Base-by-base conservation (phyloP, 2,888 invertebrate species). In the Lithophane leautieri region DNA sequence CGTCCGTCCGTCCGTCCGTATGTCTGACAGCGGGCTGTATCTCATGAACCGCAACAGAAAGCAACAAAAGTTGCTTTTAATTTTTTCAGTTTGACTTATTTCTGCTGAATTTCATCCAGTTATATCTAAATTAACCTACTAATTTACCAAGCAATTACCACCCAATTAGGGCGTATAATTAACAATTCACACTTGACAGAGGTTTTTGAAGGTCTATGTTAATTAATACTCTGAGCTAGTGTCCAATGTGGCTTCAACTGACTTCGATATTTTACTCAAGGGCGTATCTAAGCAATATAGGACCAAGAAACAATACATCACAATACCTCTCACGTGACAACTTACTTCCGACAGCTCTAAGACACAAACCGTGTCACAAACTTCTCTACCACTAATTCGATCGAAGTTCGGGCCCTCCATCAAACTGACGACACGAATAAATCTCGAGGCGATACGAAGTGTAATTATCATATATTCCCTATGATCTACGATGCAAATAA, bases 401-500 rank as follows among this genome's bases (percentile, higher is more conserved):
- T 77, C 62, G 44, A 79, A 86, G 42, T 80, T 69, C 19, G 14
- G 44, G 62, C 62, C 72, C 83, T 66, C 42, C 74, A 74, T 83
- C 79, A 74, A 82, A 78, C 65, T 83, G 83, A 69, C 40, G 79
- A 83, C 58, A n/a, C 44, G 78, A 78, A 83, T 85, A 81, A 81
- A 85, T 86, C 86, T 78, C 56, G 40, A 70, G 50, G 62, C 34
- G 70, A 47, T 63, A 61, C 65, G 70, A 70, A 73, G 60, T n/a
- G 75, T 86, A 81, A 85, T 86, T 85, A 85, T 83, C 78, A 86
- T 83, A 85, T 81, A 85, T 85, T 86, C 83, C 63, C 81, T 83
- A 86, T 85, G 85, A 86, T 85, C 81, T 81, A 85, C 54, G 86
- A 86, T 86, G 85, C 81, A 85, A 85, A 85, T 85, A 86, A 75